Percentiles rank a stretch among this genome's conserved stretches.
These are phyloP conservation scores for Sylvilagus floridanus DNA, from an alignment of 2,797 vertebrate genomes.

Conservation along the genomic window DNA sequence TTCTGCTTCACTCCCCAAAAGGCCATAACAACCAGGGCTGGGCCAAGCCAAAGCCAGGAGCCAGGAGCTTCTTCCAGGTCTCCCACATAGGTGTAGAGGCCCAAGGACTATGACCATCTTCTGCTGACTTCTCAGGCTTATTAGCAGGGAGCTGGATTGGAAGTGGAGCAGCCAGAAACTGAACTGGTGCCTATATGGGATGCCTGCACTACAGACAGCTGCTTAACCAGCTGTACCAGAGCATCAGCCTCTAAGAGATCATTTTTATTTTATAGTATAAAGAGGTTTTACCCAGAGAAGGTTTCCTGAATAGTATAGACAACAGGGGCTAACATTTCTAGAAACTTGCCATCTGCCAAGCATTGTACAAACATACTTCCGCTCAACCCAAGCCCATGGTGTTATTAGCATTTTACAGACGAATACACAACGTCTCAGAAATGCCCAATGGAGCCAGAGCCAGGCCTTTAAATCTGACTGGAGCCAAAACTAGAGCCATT, in stretches of 20 bases:
- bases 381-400: background rate
- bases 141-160: too few species aligned
- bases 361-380: background rate
- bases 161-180: too few species aligned
- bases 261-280: constrained; percentile 25
- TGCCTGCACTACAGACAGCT: too few species aligned
- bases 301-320: background rate
- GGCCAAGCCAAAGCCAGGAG: too few species aligned
- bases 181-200: too few species aligned
- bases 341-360: background rate
- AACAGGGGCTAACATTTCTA: background rate
- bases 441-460: background rate
- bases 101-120: too few species aligned
- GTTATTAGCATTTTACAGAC: background rate
- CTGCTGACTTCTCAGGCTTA: too few species aligned
- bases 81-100: too few species aligned
- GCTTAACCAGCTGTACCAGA: too few species aligned
- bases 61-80: too few species aligned
- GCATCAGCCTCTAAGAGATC: background rate
- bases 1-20: too few species aligned
- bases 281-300: background rate
- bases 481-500: background rate
- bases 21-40: too few species aligned
- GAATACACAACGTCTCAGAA: background rate
- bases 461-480: background rate